Conservation (phyloP, 2,113 vertebrate genomes). For the Tetraodon nigroviridis region DNA sequence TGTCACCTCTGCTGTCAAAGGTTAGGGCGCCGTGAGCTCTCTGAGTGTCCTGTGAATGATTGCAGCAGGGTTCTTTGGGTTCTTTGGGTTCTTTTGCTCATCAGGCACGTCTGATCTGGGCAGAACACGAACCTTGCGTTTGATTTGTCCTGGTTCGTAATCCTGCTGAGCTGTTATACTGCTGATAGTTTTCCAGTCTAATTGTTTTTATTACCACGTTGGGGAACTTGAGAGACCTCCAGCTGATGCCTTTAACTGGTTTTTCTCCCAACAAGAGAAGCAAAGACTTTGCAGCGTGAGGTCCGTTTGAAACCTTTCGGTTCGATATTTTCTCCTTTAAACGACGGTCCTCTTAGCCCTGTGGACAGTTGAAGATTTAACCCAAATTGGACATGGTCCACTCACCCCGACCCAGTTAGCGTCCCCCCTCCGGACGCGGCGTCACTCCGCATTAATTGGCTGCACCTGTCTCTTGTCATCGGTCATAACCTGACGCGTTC, state of each 20-base stretch:
- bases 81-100: not conserved
- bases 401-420: constrained; percentile 50
- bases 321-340: not conserved
- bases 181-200: too few species aligned
- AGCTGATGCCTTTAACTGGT: too few species aligned
- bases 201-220: too few species aligned
- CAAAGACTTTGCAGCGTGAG: too few species aligned
- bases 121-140: too few species aligned
- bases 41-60: not conserved
- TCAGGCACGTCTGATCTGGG: not conserved
- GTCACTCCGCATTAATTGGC: constrained; percentile 74
- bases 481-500: constrained; percentile 71
- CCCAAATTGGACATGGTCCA: constrained; percentile 53
- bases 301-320: not conserved
- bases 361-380: constrained; percentile 12
- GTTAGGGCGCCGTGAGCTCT: not conserved
- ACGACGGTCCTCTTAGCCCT: constrained; percentile 12
- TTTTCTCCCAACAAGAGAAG: too few species aligned
- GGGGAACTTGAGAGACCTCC: too few species aligned
- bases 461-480: constrained; percentile 82
- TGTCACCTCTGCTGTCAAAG: not conserved
- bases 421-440: constrained; percentile 51
- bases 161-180: not conserved
- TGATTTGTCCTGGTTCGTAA: too few species aligned
- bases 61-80: not conserved